Conservation (phyloP, 1,140 invertebrate species). For the Goniozus legneri region DNA sequence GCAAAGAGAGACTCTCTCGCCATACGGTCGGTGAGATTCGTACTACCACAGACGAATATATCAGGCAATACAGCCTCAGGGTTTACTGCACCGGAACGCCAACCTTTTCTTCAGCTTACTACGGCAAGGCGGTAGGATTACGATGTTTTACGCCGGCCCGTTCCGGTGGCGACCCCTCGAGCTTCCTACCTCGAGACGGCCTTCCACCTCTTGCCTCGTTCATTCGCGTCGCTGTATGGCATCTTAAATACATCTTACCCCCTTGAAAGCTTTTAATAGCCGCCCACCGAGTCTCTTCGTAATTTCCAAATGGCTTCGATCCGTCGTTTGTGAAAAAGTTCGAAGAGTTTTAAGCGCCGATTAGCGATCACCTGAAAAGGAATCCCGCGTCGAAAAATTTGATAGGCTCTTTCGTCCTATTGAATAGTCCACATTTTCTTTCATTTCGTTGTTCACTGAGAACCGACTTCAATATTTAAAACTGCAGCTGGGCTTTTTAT, state of each 20-base stretch:
- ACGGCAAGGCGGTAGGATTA: constrained; percentile 17
- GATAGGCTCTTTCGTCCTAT: no score
- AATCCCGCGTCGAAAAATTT: no score
- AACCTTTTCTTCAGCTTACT: background rate
- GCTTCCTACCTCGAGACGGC: background rate
- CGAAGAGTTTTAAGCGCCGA: no score
- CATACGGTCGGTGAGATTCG: background rate
- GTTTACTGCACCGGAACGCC: background rate
- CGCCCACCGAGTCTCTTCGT: no score
- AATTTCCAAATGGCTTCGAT: no score
- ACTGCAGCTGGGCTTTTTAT: no score
- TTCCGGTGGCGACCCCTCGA: constrained; percentile 5
- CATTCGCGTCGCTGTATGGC: constrained; percentile 21
- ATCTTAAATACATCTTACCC: constrained; percentile 19
- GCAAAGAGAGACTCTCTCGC: background rate
- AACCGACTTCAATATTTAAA: no score
- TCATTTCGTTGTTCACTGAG: no score
- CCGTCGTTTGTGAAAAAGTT: no score
- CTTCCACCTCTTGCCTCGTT: constrained; percentile 13
- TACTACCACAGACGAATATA: background rate
- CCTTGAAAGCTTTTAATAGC: constrained; percentile 22
- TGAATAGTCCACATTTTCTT: no score
- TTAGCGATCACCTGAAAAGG: no score
- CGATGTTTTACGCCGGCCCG: constrained; percentile 19
- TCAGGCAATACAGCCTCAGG: background rate